These are phyloP conservation scores for Melanerpes formicivorus DNA, from an alignment of 2,113 vertebrate species.

Conservation along the genomic window DNA sequence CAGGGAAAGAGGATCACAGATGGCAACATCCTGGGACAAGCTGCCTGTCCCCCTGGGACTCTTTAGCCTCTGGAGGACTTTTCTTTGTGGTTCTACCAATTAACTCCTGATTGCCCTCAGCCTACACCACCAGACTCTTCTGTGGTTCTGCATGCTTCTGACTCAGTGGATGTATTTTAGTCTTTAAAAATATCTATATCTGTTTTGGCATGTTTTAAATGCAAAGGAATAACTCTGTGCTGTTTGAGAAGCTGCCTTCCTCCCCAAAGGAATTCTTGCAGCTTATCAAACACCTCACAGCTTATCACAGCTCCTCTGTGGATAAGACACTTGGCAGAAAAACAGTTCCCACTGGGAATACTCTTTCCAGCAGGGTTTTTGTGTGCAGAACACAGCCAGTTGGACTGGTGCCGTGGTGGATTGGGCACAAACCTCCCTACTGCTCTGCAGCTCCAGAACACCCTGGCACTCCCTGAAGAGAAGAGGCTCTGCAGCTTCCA, in stretches of 20 bases:
- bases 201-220: conserved; percentile 21
- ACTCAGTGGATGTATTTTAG: conserved; percentile 44
- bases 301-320: conserved; percentile 11
- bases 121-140: neutral
- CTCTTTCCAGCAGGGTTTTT: conserved; percentile 37
- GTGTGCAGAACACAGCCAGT: conserved; percentile 13
- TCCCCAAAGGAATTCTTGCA: conserved; percentile 36
- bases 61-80: too few relatives aligned
- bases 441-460: conserved; percentile 42
- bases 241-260: conserved; percentile 25
- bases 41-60: too few relatives aligned
- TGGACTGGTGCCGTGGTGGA: neutral
- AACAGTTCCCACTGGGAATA: neutral
- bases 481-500: conserved; percentile 15
- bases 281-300: neutral
- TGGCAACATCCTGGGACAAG: too few relatives aligned
- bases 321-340: neutral
- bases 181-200: too few relatives aligned
- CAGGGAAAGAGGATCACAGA: too few relatives aligned
- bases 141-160: conserved; percentile 51
- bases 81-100: neutral
- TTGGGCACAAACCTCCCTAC: conserved; percentile 60
- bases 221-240: neutral
- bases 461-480: conserved; percentile 62
- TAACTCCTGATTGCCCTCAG: too few relatives aligned